These are phyloP conservation scores for Fistularia commersonii DNA, from an alignment of 2,797 vertebrate genomes.

Conservation along the genomic window DNA sequence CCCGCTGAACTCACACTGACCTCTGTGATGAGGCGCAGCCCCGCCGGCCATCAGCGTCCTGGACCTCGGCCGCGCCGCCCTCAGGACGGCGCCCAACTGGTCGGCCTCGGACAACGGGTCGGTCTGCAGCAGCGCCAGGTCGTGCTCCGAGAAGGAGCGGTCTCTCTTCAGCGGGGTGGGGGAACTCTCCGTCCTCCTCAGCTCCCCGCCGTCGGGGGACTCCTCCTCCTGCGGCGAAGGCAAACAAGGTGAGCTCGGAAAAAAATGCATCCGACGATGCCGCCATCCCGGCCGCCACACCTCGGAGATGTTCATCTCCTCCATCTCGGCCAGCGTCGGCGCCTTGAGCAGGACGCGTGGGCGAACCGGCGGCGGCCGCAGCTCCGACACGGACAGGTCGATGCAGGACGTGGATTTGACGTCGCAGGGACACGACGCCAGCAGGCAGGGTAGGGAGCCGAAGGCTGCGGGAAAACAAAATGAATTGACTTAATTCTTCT, in stretches of 20 bases:
- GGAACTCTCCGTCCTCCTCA: constrained; percentile 62
- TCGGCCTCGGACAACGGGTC: constrained; percentile 56
- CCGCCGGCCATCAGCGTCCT: constrained; percentile 59
- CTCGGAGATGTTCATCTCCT: constrained; percentile 93
- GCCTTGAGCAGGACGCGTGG: constrained; percentile 89
- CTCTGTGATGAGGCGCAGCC: constrained; percentile 54
- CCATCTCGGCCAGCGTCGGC: constrained; percentile 94
- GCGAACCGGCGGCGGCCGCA: constrained; percentile 46
- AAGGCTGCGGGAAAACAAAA: constrained; percentile 73
- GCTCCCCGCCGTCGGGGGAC: constrained; percentile 75
- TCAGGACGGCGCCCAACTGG: constrained; percentile 27
- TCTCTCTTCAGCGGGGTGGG: constrained; percentile 82
- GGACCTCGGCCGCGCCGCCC: constrained; percentile 66
- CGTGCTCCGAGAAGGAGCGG: constrained; percentile 93
- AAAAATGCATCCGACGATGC: too few species aligned
- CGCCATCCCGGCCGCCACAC: constrained; percentile 49
- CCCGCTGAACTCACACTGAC: constrained; percentile 43
- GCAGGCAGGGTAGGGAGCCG: constrained; percentile 90
- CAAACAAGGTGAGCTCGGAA: too few species aligned
- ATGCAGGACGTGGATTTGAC: constrained; percentile 88
- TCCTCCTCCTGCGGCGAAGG: constrained; percentile 80
- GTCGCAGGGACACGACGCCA: constrained; percentile 75
- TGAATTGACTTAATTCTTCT: too few species aligned
- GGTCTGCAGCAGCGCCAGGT: constrained; percentile 81
- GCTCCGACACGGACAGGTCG: constrained; percentile 76